phyloP scores from a whole-genome alignment of 2,888 invertebrate genomes.

The Coleophora deauratella region DNA sequence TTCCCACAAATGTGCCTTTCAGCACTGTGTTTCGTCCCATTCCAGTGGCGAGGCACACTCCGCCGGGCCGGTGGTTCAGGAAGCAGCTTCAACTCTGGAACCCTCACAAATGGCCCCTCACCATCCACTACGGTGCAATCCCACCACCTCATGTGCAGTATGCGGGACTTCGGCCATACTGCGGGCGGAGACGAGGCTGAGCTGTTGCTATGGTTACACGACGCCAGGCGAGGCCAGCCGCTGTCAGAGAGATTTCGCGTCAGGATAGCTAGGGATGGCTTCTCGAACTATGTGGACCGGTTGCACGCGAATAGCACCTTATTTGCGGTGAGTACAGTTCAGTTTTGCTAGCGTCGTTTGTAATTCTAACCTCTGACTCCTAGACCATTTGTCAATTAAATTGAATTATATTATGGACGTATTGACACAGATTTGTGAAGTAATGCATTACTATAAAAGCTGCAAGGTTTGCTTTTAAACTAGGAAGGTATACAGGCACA shows the following conservation, averaged over 20 bases:
- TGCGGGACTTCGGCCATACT: conserved; percentile 88
- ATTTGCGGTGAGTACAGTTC: conserved; percentile 78
- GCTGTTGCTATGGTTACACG: conserved; percentile 89
- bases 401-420: background rate
- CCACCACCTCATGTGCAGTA: conserved; percentile 75
- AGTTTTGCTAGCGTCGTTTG: background rate
- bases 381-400: background rate
- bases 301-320: conserved; percentile 91
- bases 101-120: conserved; percentile 44
- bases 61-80: conserved; percentile 62
- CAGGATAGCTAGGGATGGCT: conserved; percentile 90
- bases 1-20: too few relatives aligned
- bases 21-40: background rate
- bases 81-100: conserved; percentile 62
- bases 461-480: too few relatives aligned
- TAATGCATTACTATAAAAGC: too few relatives aligned
- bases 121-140: conserved; percentile 44
- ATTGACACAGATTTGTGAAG: background rate
- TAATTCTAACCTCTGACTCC: background rate
- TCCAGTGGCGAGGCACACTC: conserved; percentile 64
- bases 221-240: conserved; percentile 83
- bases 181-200: conserved; percentile 93
- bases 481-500: too few relatives aligned
- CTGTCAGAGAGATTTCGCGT: conserved; percentile 93
- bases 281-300: conserved; percentile 91